Evolutionary conservation across 2,888 invertebrate species (phyloP).

Genomic region (Callosobruchus maculatus): DNA sequence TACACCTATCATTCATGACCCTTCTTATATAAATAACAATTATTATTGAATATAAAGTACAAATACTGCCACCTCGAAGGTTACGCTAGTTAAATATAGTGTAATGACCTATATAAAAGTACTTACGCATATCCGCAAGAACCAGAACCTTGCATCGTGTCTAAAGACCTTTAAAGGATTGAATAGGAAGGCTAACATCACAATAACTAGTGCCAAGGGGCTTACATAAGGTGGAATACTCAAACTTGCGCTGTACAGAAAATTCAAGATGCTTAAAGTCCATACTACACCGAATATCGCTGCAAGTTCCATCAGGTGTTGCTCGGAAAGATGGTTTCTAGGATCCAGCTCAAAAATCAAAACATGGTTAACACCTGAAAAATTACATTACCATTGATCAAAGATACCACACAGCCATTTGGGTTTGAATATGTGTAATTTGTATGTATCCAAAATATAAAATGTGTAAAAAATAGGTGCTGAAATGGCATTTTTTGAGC

Average conservation of each 20-base stretch:
- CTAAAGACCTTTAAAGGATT: constrained; percentile 76
- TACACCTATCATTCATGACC: no score
- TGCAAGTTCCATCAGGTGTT: constrained; percentile 73
- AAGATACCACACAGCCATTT: no score
- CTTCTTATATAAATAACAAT: no score
- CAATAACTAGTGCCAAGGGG: constrained; percentile 65
- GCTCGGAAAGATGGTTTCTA: constrained; percentile 70
- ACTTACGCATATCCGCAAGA: constrained; percentile 60
- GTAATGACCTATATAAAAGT: neutral
- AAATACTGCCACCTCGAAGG: no score
- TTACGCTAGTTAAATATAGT: no score
- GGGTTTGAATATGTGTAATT: no score
- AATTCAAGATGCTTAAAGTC: constrained; percentile 59
- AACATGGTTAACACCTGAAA: constrained; percentile 44
- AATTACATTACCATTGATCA: neutral
- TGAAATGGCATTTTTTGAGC: no score
- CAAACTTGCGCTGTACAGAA: constrained; percentile 61
- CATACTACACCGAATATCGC: constrained; percentile 74
- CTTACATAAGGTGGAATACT: constrained; percentile 74
- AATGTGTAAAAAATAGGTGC: no score
- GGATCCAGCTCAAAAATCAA: constrained; percentile 81
- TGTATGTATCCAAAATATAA: no score
- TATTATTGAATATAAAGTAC: no score
- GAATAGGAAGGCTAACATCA: constrained; percentile 67
- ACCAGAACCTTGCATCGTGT: constrained; percentile 75